Base-by-base conservation (phyloP, 1,140 invertebrate species). In the Battus philenor region DNA sequence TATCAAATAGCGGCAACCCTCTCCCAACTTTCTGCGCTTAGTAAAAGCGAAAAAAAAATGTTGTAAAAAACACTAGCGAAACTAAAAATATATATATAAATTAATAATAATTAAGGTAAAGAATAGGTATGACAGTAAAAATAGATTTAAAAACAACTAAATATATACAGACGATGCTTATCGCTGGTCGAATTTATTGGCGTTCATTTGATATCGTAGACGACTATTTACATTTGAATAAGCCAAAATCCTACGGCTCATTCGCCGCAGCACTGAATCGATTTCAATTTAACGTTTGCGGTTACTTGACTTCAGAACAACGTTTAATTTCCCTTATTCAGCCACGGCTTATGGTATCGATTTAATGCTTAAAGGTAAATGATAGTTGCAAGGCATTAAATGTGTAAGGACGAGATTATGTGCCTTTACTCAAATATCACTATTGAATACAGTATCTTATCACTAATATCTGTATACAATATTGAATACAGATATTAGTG, bases 221-320 rank as follows among this genome's bases (percentile, higher is more conserved):
- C n/a, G n/a, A 16, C 1, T 26, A 39, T 39, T 39, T 39, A 39
- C 36, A 39, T 39, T 39, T 39, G 36, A 39, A 39, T 39, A 22
- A 24, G 36, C 36, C 22, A 15, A 22, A 39, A 27, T 27, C 36
- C 22, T 26, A 10, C 12, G 22, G 36, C 10, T 39, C 17, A 39
- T 39, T 39, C 36, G 27, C 36, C 36, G 22, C 36, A 39, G n/a
- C 8, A 10, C 22, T 11, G 22, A 15, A 13, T 39, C 36, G 36
- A 39, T 39, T 26, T 39, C 22, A 38, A 26, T 39, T 39, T 39
- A 39, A 39, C 36, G 36, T 39, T 39, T 39, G 36, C 10, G 22
- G 22, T 12, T 12, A 39, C 20, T 39, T 26, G 22, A 39, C 20
- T 27, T 12, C 5, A 12, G 36, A 27, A 20, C 12, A 9, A 39